Evolutionary conservation across 1,140 invertebrate genomes (phyloP).

Genomic region (Papilio helenus): DNA sequence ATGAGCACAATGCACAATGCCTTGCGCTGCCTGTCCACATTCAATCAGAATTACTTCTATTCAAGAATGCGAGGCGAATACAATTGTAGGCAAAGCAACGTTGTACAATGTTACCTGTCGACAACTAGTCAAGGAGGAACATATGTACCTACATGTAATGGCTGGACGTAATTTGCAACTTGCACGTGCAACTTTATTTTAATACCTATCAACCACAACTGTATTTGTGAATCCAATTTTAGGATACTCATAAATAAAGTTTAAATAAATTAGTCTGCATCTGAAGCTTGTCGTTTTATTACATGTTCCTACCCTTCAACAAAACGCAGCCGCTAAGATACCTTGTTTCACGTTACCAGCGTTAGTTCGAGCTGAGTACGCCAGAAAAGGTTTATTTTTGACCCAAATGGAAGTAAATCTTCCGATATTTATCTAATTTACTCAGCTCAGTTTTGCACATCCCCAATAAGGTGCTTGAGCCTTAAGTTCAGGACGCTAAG

Average conservation of each 20-base stretch:
- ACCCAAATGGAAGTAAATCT: neutral
- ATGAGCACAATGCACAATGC: slow-evolving; percentile 34
- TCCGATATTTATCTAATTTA: no score
- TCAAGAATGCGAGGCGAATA: neutral
- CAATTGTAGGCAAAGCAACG: slow-evolving; percentile 7
- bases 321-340: no score
- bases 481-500: no score
- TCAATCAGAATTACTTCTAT: slow-evolving; percentile 16
- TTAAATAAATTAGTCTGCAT: no score
- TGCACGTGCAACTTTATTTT: neutral
- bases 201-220: neutral
- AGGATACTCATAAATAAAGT: no score
- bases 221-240: no score
- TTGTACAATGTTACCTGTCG: neutral
- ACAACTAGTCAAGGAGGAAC: neutral
- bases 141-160: neutral
- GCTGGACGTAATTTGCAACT: no score
- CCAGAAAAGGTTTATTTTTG: neutral
- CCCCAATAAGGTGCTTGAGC: no score
- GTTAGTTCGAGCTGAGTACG: neutral
- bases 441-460: no score
- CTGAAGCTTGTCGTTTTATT: no score
- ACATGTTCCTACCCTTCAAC: no score
- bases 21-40: slow-evolving; percentile 4
- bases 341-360: neutral